A percentile compares a stretch with the other conserved stretches of the same genome.
phyloP scores from a whole-genome alignment of 1,140 invertebrate species.

The Drosophila dunni region DNA sequence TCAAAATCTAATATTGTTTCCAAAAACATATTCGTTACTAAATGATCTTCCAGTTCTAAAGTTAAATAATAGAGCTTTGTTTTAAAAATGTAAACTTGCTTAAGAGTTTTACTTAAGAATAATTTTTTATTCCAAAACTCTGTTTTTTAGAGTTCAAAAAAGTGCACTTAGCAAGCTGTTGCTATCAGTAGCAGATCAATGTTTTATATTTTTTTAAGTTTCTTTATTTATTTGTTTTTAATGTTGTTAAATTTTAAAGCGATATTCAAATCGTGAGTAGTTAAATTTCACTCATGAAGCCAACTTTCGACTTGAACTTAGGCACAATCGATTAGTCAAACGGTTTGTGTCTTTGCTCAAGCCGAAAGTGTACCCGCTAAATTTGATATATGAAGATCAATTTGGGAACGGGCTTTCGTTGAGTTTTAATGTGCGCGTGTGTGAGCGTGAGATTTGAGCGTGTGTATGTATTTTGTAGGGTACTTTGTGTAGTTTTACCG shows the following conservation, averaged over 20 bases:
- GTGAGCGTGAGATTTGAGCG: neutral
- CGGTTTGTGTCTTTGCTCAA: conserved; percentile 67
- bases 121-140: too few species aligned
- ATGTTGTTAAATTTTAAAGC: neutral
- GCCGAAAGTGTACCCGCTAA: conserved; percentile 28
- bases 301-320: conserved; percentile 41
- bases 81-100: too few species aligned
- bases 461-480: conserved; percentile 19
- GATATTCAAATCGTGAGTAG: conserved; percentile 10
- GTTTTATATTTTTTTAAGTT: conserved; percentile 2
- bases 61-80: too few species aligned
- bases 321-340: conserved; percentile 71
- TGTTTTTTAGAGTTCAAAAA: neutral
- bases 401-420: conserved; percentile 16
- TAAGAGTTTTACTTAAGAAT: too few species aligned
- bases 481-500: conserved; percentile 40
- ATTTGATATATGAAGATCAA: neutral
- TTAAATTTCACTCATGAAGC: conserved; percentile 7
- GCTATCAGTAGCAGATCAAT: conserved; percentile 31
- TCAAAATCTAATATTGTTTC: neutral
- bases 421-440: conserved; percentile 1
- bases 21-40: too few species aligned
- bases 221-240: neutral
- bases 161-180: conserved; percentile 28
- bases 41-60: too few species aligned